Base-by-base conservation (phyloP, 2,888 invertebrate species). In the Coelinius sp. region DNA sequence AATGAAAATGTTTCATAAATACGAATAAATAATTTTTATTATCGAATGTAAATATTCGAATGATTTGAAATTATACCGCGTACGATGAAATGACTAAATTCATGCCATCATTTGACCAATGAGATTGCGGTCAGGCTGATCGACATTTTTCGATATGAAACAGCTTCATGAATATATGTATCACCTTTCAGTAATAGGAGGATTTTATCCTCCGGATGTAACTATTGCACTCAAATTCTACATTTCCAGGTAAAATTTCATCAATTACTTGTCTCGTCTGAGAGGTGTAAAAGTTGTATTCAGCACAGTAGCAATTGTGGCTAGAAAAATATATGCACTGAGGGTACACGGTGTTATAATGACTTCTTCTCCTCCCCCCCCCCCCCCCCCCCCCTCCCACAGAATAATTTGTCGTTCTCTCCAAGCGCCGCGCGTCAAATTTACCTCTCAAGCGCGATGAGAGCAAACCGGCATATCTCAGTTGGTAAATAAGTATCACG, bases 381-480 rank as follows among this genome's bases (percentile, higher is more conserved):
- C 24, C 63, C 17, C 56, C 53, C 35, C 27, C 25, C 65, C 67
- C 53, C 65, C 67, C 49, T 46, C 59, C 62, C 8, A 17, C 59
- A 20, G 31, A 59, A 59, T 59, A 59, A 59, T 59, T 59, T 35
- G 71, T 71, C 68, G 52, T 53, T 25, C 38, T 46, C 64, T 53
- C 56, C 35, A 64, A 17, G 38, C 25, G 56, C 44, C 20, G 2
- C 68, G 53, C 70, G 59, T 53, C 63, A 56, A 73, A 71, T 73
- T 69, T 69, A 62, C 65, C 62, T 68, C 73, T 53, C 62, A 49
- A 17, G 74, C n/a, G 70, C 72, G 70, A 74, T 74, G 72, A 56
- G 72, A 74, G 70, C 35, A 74, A 68, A n/a, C n/a, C 69, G 63
- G 73, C 56, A 68, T 59, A 24, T 22, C 56, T 27, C 14, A 73